Conservation (phyloP, 1,140 invertebrate genomes). For the Hyles euphorbiae region DNA sequence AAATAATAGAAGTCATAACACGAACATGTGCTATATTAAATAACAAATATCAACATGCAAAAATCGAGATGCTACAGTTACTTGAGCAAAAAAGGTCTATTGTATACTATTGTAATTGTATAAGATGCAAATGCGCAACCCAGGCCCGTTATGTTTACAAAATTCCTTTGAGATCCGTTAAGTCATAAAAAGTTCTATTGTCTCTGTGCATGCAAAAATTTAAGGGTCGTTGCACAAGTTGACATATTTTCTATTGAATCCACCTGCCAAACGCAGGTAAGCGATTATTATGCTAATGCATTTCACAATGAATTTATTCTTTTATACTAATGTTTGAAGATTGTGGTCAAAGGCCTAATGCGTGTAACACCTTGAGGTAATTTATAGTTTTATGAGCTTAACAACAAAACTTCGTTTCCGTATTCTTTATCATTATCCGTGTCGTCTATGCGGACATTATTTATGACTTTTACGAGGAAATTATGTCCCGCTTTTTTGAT, state of each 20-base stretch:
- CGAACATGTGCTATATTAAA: conserved; percentile 31
- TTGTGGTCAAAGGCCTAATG: conserved; percentile 54
- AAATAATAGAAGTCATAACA: conserved; percentile 38
- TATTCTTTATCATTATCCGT: conserved; percentile 59
- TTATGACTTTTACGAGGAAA: too few relatives aligned
- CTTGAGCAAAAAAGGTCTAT: conserved; percentile 9
- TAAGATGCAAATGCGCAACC: conserved; percentile 49
- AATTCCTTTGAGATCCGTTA: conserved; percentile 61
- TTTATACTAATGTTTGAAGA: conserved; percentile 56
- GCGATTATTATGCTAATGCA: conserved; percentile 65
- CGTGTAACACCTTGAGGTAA: conserved; percentile 66
- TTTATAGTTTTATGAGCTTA: conserved; percentile 62
- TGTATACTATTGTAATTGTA: conserved; percentile 20
- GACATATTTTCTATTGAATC: conserved; percentile 45
- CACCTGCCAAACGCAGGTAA: conserved; percentile 65
- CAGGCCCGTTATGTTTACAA: conserved; percentile 66
- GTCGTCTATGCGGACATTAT: too few relatives aligned
- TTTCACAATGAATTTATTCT: conserved; percentile 49
- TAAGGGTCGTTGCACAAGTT: conserved; percentile 57
- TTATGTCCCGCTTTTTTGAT: too few relatives aligned
- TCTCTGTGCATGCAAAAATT: conserved; percentile 40
- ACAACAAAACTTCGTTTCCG: conserved; percentile 71
- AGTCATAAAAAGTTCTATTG: conserved; percentile 41
- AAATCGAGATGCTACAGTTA: conserved; percentile 22
- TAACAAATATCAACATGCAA: conserved; percentile 20